A percentile compares a stretch with the other conserved stretches of the same genome.
These are phyloP conservation scores for Mystacornis crossleyi DNA, from an alignment of 2,113 vertebrate genomes.

Conservation along the genomic window DNA sequence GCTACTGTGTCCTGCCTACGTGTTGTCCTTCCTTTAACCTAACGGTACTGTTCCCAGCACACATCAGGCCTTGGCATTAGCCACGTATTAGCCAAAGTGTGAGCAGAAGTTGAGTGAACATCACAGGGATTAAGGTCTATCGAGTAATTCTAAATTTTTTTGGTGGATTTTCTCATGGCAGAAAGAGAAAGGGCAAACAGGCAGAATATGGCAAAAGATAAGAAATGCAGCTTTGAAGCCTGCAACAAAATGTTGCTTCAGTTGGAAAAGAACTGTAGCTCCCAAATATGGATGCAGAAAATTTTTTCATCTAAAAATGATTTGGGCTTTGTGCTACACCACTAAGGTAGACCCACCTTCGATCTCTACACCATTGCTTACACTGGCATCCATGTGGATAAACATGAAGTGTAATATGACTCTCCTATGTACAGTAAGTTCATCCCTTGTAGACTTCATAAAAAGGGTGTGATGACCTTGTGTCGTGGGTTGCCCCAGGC, in stretches of 20 bases:
- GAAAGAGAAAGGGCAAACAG: background rate
- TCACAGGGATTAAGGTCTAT: background rate
- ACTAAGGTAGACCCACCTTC: background rate
- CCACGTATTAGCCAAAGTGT: background rate
- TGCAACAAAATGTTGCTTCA: background rate
- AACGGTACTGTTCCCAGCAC: background rate
- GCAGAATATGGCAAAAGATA: background rate
- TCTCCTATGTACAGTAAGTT: background rate
- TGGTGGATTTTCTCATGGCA: background rate
- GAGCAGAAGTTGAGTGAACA: background rate
- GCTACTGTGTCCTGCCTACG: background rate
- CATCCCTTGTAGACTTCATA: background rate
- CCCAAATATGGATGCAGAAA: background rate
- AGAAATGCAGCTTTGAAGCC: background rate
- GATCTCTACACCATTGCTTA: background rate
- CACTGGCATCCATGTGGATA: background rate
- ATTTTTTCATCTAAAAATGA: background rate
- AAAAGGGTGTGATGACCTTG: background rate
- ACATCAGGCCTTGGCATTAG: background rate
- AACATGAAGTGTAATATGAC: background rate
- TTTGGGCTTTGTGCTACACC: background rate
- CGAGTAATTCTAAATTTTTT: background rate
- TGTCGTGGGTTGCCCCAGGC: background rate
- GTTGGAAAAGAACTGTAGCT: background rate
- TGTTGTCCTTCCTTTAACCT: background rate